Evolutionary conservation across 1,140 invertebrate genomes (phyloP), one percentile per base, ranked within the genome.

Genomic region (Geopemphigus sp.): DNA sequence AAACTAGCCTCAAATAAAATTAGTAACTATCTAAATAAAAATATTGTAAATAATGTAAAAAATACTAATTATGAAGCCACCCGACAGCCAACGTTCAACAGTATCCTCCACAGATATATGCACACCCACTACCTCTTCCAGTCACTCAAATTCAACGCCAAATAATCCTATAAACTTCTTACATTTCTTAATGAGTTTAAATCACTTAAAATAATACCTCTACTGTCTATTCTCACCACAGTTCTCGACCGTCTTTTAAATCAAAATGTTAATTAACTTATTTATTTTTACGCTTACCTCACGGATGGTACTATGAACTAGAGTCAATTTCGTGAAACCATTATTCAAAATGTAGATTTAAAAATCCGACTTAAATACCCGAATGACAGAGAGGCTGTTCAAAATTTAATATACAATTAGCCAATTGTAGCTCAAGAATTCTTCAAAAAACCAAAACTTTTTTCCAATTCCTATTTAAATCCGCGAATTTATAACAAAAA

Each of bases 371-470:
- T 80, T 24, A 80, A 80, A 56, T n/a, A 14, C 5, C 53, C 45
- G 19, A 29, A 80, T 68, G 80, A 80, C 10, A 17, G 70, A 22
- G 80, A 80, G 1, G 47, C 63, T 19, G 63, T 66, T 32, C 39
- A 80, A 29, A 32, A 80, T 22, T 29, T 70, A 19, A 68, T 24
- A 11, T 15, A 39, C 64, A 80, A 68, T 26, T 29, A 80, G 80
- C 80, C 24, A 19, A 50, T 22, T 56, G 32, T 14, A 19, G 47
- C 11, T 63, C 80, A 22, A 39, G 39, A 72, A 72, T n/a, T 1
- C n/a, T 4, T 22, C 15, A 0, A 47, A 22, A 70, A 1, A 1
- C 14, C 50, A 39, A 29, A 70, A 24, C 24, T 50, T 11, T 26
- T 1, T 54, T 19, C n/a, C 3, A 50, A n/a, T 68, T 45, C 80